Evolutionary conservation across 2,113 vertebrate species (phyloP).

Genomic region (Lepisosteus oculatus): DNA sequence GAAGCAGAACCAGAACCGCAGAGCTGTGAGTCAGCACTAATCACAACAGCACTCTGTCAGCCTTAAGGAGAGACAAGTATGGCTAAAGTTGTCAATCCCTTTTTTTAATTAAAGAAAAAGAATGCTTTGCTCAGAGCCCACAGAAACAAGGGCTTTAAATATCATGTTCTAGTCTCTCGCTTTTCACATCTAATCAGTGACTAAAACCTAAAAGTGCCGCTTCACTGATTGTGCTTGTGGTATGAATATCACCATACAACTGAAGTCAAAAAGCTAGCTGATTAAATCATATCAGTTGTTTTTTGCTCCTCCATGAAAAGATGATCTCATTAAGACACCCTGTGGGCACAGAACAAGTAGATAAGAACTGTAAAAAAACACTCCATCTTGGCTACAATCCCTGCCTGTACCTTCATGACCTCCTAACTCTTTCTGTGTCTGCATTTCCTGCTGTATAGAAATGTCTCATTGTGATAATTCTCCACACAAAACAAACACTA

Average conservation of each 20-base stretch:
- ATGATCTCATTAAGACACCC: slow-evolving; percentile 7
- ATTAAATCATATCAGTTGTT: slow-evolving; percentile 21
- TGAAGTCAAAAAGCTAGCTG: not conserved
- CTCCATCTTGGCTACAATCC: not conserved
- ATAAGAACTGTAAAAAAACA: not conserved
- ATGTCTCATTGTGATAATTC: too few species aligned
- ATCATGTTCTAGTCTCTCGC: too few species aligned
- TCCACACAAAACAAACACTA: too few species aligned
- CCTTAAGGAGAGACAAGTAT: too few species aligned
- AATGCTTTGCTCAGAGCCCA: too few species aligned
- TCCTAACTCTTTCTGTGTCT: not conserved
- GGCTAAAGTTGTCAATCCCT: too few species aligned
- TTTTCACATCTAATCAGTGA: not conserved
- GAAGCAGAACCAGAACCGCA: too few species aligned
- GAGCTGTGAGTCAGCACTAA: too few species aligned
- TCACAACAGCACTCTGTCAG: too few species aligned
- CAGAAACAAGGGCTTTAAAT: too few species aligned
- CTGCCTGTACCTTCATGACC: not conserved
- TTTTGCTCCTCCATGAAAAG: slow-evolving; percentile 20
- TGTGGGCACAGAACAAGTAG: slow-evolving; percentile 7
- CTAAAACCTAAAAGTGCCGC: not conserved
- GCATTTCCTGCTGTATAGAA: not conserved
- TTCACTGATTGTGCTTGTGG: not conserved
- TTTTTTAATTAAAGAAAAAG: too few species aligned
- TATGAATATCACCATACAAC: too few species aligned